Evolutionary conservation across 1,140 invertebrate species (phyloP), one percentile per base, ranked within the genome.

Genomic region (Diplogasteroides magnus): DNA sequence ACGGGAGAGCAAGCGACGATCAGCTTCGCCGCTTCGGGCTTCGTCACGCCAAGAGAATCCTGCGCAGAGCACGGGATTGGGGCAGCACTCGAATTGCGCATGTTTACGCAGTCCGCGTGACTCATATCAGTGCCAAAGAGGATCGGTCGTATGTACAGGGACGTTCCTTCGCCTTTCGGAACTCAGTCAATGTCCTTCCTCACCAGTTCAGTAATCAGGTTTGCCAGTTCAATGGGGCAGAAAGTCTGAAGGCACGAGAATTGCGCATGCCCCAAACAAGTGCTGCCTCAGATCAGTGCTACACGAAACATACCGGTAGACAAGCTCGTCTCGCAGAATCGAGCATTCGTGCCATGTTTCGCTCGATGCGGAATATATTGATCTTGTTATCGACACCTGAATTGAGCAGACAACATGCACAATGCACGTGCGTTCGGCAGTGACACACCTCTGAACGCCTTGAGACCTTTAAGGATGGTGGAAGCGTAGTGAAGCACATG

Each of bases 381-480:
- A 98, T 91, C 86, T 90, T 90, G 58, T 90, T 90, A 84, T 97
- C 93, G 2, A 88, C 86, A 25, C 93, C 37, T 48, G 37, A 48
- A 6, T 19, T 11, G 19, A 48, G 37, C 6, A 48, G 37, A n/a
- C n/a, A n/a, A n/a, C n/a, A n/a, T n/a, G n/a, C n/a, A n/a, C n/a
- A n/a, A n/a, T n/a, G n/a, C n/a, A n/a, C n/a, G n/a, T n/a, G n/a
- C n/a, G n/a, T n/a, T n/a, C n/a, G n/a, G n/a, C n/a, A n/a, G n/a
- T n/a, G n/a, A n/a, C n/a, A n/a, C n/a, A n/a, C 37, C 92, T 80
- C 92, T 87, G 82, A 92, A 97, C 0, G 93, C 93, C 85, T 98
- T 98, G 88, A 97, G 88, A 55, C 95, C 94, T 88, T 98, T 94
- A 81, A 97, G 98, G 69, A 97, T 84, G 93, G 97, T 84, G 63